Conservation (phyloP, 2,113 vertebrate species). For the Daphoenositta chrysoptera region DNA sequence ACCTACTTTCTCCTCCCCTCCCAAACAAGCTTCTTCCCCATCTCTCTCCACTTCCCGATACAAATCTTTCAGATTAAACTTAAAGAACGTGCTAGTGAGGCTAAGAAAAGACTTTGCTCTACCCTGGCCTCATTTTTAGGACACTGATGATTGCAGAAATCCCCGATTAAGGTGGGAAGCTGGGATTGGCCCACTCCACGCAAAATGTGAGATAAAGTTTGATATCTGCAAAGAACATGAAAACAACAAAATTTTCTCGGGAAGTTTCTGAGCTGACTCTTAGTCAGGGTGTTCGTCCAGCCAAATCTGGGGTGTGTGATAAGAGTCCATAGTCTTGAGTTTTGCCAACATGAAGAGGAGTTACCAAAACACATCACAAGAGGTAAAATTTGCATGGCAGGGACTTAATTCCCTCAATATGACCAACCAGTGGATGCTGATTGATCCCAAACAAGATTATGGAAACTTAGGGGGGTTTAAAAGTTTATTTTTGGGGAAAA, state of each 20-base stretch:
- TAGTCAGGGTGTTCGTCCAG: neutral
- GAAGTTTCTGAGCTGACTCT: neutral
- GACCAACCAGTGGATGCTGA: neutral
- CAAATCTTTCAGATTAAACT: neutral
- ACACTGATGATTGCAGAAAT: neutral
- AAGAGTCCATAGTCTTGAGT: neutral
- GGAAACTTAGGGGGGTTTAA: neutral
- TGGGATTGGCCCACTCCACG: neutral
- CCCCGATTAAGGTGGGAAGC: neutral
- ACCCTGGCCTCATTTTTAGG: neutral
- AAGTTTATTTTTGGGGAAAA: neutral
- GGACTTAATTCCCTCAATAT: neutral
- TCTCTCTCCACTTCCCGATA: neutral
- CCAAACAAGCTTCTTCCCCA: neutral
- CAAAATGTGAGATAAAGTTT: neutral
- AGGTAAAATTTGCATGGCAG: neutral
- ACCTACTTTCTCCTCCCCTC: neutral
- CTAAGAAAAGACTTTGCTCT: neutral
- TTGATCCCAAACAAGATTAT: neutral
- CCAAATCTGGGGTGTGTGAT: neutral
- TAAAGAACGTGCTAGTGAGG: neutral
- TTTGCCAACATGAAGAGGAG: neutral
- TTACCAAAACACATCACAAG: neutral
- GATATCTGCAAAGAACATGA: neutral
- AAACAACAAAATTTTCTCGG: neutral